Conservation (phyloP, 1,140 invertebrate genomes). For the Rhagoletis zephyria region DNA sequence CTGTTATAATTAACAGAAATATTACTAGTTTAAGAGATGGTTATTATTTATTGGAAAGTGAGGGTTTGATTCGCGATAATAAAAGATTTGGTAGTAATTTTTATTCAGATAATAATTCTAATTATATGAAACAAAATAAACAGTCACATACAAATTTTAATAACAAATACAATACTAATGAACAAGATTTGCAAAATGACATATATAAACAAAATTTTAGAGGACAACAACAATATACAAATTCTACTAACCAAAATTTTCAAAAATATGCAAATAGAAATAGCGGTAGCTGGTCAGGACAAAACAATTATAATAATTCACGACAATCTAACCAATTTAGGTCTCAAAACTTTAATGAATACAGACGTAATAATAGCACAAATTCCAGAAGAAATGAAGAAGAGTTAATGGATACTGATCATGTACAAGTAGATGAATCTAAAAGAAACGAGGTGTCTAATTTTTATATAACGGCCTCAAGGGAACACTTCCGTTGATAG, state of each 20-base stretch:
- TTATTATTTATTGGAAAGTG: not conserved
- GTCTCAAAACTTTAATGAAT: too few relatives aligned
- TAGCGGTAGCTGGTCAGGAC: too few relatives aligned
- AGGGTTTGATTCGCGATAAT: not conserved
- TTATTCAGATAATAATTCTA: not conserved
- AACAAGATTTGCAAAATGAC: not conserved
- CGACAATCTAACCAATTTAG: too few relatives aligned
- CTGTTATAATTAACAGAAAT: not conserved
- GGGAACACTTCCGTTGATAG: too few relatives aligned
- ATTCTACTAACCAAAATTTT: too few relatives aligned
- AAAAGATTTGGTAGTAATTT: not conserved
- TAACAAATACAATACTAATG: not conserved
- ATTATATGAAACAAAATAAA: not conserved
- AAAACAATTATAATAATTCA: too few relatives aligned
- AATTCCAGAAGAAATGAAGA: not conserved
- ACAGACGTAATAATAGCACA: not conserved
- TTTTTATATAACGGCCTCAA: too few relatives aligned
- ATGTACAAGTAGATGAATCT: too few relatives aligned
- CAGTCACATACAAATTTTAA: not conserved
- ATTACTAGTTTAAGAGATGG: conserved; percentile 1
- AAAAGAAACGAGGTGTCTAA: too few relatives aligned
- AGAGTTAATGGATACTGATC: too few relatives aligned
- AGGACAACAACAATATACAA: not conserved
- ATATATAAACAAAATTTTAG: not conserved
- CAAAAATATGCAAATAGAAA: too few relatives aligned